Evolutionary conservation across 2,888 invertebrate species (phyloP).

Genomic region (Cheilosia variabilis): DNA sequence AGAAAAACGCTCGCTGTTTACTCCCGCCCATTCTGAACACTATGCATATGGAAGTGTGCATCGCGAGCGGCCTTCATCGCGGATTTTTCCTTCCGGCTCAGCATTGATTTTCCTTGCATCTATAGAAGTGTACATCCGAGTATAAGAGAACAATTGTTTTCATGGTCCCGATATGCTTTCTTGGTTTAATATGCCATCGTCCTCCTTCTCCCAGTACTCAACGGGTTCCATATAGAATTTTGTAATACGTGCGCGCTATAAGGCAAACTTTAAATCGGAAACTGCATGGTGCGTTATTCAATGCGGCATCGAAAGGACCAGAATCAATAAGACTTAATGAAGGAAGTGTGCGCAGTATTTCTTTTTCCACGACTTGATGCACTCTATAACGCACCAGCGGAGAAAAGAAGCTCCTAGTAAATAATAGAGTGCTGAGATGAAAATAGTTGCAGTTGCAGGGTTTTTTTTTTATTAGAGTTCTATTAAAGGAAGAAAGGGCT

Average conservation of each 20-base stretch:
- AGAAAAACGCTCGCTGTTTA: constrained; percentile 23
- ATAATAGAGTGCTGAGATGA: constrained; percentile 34
- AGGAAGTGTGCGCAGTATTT: constrained; percentile 28
- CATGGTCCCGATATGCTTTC: constrained; percentile 11
- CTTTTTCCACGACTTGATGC: background rate
- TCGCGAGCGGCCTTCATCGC: constrained; percentile 52
- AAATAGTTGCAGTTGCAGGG: constrained; percentile 31
- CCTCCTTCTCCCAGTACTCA: background rate
- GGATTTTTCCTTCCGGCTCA: constrained; percentile 69
- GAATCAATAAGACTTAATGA: constrained; percentile 39
- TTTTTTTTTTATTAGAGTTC: constrained; percentile 41
- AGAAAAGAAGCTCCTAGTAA: constrained; percentile 13
- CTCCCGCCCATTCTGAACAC: constrained; percentile 32
- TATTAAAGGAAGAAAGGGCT: constrained; percentile 2
- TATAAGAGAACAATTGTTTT: constrained; percentile 31
- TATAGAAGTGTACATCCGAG: background rate
- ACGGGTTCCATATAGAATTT: constrained; percentile 35
- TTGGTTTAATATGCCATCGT: constrained; percentile 13
- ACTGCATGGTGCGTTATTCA: constrained; percentile 16
- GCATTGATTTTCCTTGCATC: constrained; percentile 66
- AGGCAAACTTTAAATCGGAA: constrained; percentile 35
- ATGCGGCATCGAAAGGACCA: constrained; percentile 16
- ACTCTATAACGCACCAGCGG: constrained; percentile 15
- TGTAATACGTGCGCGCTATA: background rate
- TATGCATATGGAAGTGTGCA: constrained; percentile 55